Evolutionary conservation across 2,113 vertebrate genomes (phyloP).

Genomic region (Sterrhoptilus dennistouni): DNA sequence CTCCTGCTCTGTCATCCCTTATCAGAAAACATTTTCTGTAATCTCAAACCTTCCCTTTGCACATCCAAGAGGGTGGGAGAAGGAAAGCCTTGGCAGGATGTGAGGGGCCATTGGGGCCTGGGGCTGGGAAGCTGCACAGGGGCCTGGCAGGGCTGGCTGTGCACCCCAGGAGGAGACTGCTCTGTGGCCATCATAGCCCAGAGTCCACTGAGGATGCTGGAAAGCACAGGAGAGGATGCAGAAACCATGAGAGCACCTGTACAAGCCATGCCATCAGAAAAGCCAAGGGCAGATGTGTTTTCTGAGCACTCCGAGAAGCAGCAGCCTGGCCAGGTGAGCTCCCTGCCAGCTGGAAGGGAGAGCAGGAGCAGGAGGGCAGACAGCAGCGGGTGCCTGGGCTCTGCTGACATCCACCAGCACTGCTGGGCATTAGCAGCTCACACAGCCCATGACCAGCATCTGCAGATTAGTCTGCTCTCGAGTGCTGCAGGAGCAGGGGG

Average conservation of each 20-base stretch:
- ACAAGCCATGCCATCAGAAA: fast-evolving
- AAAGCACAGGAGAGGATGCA: neutral
- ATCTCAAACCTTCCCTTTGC: neutral
- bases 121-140: fast-evolving
- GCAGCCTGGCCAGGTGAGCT: neutral
- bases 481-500: neutral
- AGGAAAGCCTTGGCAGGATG: neutral
- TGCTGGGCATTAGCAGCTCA: neutral
- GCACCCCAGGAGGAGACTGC: neutral
- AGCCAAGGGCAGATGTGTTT: neutral
- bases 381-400: fast-evolving
- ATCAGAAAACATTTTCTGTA: neutral
- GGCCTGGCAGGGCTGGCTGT: neutral
- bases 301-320: fast-evolving
- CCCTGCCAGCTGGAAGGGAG: neutral
- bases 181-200: neutral
- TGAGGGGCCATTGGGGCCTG: neutral
- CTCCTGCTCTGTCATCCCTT: neutral
- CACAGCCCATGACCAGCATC: neutral
- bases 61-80: neutral
- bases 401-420: neutral
- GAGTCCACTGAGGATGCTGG: neutral
- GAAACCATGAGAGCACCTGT: fast-evolving
- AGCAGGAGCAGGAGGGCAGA: neutral
- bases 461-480: neutral